Evolutionary conservation across 2,888 invertebrate species (phyloP), one percentile per base, ranked within the genome.

Genomic region (Lamproptera curius): DNA sequence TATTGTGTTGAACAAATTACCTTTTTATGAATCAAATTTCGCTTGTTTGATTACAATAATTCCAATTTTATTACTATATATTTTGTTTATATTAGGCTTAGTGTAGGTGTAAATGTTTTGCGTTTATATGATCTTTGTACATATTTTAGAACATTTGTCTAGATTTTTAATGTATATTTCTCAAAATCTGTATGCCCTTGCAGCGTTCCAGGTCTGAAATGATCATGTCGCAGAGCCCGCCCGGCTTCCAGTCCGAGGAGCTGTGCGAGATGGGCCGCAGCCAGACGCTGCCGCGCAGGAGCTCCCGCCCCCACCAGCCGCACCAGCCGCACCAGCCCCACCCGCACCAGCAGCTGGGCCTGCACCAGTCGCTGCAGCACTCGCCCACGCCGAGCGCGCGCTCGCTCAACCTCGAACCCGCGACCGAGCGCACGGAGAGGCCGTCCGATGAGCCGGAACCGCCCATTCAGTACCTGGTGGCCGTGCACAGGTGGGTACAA

Each of bases 391-490:
- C 62, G 1, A 76, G 76, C 59, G 74, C 67, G 42, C 59, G 62
- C 48, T 74, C 77, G 0, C 56, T 76, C 14, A 67, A 56, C 53
- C 16, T 69, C 2, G 23, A 23, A 8, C 8, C 23, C 4, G 4
- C 23, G 23, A 23, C 23, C 8, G 23, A 23, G 4, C 4, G 23
- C 4, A 23, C 8, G n/a, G 20, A 28, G 9, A 8, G 28, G 4
- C 2, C 9, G 9, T n/a, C 9, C n/a, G 54, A 39, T 13, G 55
- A 52, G 3, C 63, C 59, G 15, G 56, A 53, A 5, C 64, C 59
- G n/a, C 64, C 61, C 51, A 61, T 87, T 38, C 78, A 86, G 43
- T 95, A 94, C 71, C 86, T 96, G 31, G 90, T 95, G 44, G 96
- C 94, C 0, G 92, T 95, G 13, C 96, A 96, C 54, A 76, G 83